These are phyloP conservation scores for Papilio polyxenes DNA, from an alignment of 1,140 invertebrate species.

Conservation along the genomic window DNA sequence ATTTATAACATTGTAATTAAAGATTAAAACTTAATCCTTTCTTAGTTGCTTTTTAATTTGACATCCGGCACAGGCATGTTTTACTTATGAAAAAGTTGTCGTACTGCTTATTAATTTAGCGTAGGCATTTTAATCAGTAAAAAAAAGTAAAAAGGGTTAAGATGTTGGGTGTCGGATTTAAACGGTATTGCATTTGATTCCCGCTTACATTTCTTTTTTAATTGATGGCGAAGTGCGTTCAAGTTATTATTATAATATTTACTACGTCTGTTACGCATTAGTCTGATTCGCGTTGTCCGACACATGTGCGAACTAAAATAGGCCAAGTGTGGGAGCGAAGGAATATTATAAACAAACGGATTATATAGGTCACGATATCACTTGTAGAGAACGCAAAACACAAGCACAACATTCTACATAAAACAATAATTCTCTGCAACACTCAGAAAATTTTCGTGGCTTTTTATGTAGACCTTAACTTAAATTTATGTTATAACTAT, in stretches of 20 bases:
- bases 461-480: no score
- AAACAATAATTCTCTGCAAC: background rate
- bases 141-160: background rate
- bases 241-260: slow-evolving; percentile 19
- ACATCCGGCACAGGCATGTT: slow-evolving; percentile 44
- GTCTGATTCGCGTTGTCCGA: slow-evolving; percentile 12
- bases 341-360: slow-evolving; percentile 15
- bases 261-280: background rate
- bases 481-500: no score
- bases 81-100: slow-evolving; percentile 49
- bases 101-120: slow-evolving; percentile 65
- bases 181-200: background rate
- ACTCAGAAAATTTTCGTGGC: no score
- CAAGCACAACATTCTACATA: background rate
- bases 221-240: background rate
- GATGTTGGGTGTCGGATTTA: background rate
- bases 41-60: slow-evolving; percentile 64
- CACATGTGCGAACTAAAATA: slow-evolving; percentile 15
- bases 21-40: slow-evolving; percentile 66
- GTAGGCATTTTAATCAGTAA: slow-evolving; percentile 12
- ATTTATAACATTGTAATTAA: slow-evolving; percentile 66
- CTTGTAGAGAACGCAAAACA: background rate
- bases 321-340: slow-evolving; percentile 20
- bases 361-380: background rate
- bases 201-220: background rate